Evolutionary conservation across 2,888 invertebrate genomes (phyloP), one percentile per base, ranked within the genome.

Genomic region (Acleris emargana): DNA sequence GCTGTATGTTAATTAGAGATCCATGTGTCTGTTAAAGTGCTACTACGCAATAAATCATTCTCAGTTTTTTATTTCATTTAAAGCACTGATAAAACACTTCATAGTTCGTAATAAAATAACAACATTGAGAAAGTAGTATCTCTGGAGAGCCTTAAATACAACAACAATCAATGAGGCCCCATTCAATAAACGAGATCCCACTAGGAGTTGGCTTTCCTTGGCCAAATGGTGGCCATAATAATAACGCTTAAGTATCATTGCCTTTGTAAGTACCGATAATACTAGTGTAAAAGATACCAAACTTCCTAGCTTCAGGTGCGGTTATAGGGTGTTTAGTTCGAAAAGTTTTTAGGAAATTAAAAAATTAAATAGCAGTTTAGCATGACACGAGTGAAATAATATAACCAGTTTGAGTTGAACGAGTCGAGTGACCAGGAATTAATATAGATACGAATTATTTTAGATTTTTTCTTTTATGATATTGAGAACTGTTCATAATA

Each of bases 141-240:
- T 80, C 81, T 81, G 79, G 7, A 7, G 45, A 73, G 55, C 58
- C 67, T 68, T 70, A 69, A 72, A 69, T 59, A 70, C 67, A 66
- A 63, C 57, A 67, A 67, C 51, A 67, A 70, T 68, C 63, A 68
- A 67, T 64, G 61, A 59, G 20, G 18, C 51, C 38, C 82, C 76
- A 87, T 87, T 82, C 84, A 87, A 88, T 89, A 86, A 89, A 86
- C 79, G 79, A 71, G 71, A 80, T 78, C 78, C 78, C 80, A 76
- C 81, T 84, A 80, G 81, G 82, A 55, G 60, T 51, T 57, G 51
- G 59, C 60, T 83, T 84, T 84, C 81, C 81, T 83, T 81, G 79
- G 77, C 72, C 76, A 79, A 88, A 83, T 77, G 80, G 77, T 74
- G 71, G 79, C 80, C 71, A 84, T 88, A 84, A 86, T 87, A 85